Base-by-base conservation (phyloP, 2,797 vertebrate genomes). In the Platyrinchus mystaceus region DNA sequence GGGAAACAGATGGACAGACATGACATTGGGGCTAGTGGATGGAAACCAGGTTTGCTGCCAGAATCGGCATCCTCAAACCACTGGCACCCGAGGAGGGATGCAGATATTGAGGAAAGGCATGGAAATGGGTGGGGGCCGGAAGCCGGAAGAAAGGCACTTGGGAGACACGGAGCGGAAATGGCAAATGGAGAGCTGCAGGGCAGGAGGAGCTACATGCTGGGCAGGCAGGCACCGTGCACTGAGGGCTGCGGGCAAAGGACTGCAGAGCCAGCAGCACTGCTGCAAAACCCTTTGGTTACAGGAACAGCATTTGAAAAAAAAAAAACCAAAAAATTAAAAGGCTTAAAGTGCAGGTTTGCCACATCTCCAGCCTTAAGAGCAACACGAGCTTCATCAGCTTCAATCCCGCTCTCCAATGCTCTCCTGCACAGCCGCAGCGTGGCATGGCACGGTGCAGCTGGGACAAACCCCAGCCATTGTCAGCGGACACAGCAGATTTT, bases 381-480 rank as follows among this genome's bases (percentile, higher is more conserved):
- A 81, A 60, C 46, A 43, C 0, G 4, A 75, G n/a, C 20, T 47
- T 79, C 67, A 78, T 7, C 1, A 1, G 0, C 22, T 28, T 67
- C 43, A 23, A 12, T 84, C 55, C 59, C 50, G 34, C 18, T 64
- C 36, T 62, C 30, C 47, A 36, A 3, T 7, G 4, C n/a, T 76
- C 23, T 66, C 39, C 55, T 47, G 67, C 7, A 7, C 0, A 1
- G 56, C 11, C 0, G 0, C 3, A 2, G 41, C 47, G 6, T 43
- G 39, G 60, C 56, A 27, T 18, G 36, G 37, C 59, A 62, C 8
- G 7, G 27, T 1, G 0, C n/a, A 74, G 28, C 0, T 2, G 49
- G 53, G 50, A 87, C 66, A 75, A 84, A 62, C 4, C 36, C 39
- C 16, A 0, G 0, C 26, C 16, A 12, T 6, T 32, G 34, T 49